These are phyloP conservation scores for Pelodytes ibericus DNA, from an alignment of 2,797 vertebrate species.

Conservation along the genomic window DNA sequence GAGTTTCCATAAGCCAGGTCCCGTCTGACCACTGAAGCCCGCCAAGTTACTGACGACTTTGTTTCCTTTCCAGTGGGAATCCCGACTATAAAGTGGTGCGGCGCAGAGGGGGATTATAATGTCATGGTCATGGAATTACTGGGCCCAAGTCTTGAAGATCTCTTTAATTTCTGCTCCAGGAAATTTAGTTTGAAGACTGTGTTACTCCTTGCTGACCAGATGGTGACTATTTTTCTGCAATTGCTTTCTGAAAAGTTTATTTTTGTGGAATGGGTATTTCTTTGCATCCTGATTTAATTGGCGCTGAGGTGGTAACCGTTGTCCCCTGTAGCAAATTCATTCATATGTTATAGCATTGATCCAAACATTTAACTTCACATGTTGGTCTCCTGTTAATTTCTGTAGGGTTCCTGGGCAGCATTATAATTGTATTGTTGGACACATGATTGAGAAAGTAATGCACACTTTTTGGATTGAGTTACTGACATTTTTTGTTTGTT, in stretches of 20 bases:
- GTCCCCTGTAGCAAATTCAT: background rate
- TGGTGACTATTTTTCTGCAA: conserved; percentile 68
- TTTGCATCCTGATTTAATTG: background rate
- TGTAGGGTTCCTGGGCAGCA: background rate
- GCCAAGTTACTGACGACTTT: background rate
- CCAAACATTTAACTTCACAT: background rate
- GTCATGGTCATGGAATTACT: conserved; percentile 98
- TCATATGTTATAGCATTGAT: background rate
- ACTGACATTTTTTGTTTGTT: background rate
- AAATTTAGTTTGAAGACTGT: conserved; percentile 81
- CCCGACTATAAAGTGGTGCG: conserved; percentile 95
- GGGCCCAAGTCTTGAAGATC: conserved; percentile 93
- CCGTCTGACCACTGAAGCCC: background rate
- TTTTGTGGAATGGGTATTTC: background rate
- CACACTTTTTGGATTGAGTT: too few species aligned
- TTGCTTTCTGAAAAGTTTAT: background rate
- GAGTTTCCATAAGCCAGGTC: conserved; percentile 23
- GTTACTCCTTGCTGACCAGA: conserved; percentile 81
- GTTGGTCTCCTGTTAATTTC: background rate
- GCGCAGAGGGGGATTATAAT: conserved; percentile 96
- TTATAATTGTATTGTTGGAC: too few species aligned
- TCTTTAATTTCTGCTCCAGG: conserved; percentile 94
- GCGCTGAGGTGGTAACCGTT: background rate
- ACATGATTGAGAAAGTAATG: too few species aligned
- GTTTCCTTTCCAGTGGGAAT: conserved; percentile 81